phyloP scores from a whole-genome alignment of 2,113 vertebrate genomes.

The Macrotus californicus region DNA sequence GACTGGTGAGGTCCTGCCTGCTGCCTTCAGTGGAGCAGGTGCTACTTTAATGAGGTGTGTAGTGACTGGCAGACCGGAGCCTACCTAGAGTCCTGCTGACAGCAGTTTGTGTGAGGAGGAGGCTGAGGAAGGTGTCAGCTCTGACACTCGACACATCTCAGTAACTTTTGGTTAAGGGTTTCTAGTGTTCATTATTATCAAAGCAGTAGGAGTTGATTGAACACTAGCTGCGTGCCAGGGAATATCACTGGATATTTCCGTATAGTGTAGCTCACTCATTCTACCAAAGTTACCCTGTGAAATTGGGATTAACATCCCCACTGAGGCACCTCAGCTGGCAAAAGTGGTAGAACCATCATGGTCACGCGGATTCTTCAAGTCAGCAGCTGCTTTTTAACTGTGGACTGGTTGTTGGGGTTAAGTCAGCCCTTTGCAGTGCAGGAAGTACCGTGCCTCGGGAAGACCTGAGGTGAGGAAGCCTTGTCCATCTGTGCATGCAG shows the following conservation, averaged over 20 bases:
- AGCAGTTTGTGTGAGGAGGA: background rate
- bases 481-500: fast-evolving
- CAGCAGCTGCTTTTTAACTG: background rate
- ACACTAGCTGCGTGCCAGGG: background rate
- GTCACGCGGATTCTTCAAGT: background rate
- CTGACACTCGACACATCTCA: background rate
- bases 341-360: background rate
- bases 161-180: background rate
- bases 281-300: background rate
- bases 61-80: background rate
- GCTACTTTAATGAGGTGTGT: background rate
- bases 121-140: background rate
- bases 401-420: background rate
- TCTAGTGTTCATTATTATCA: background rate
- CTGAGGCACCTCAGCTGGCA: background rate
- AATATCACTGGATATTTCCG: background rate
- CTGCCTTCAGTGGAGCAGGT: background rate
- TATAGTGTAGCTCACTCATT: background rate
- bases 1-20: background rate
- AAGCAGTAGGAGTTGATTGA: background rate
- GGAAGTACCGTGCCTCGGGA: background rate
- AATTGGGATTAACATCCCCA: background rate
- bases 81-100: background rate
- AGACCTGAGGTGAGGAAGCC: background rate
- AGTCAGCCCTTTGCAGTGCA: background rate